Evolutionary conservation across 2,797 vertebrate species (phyloP), one percentile per base, ranked within the genome.

Genomic region (Tinamus major): DNA sequence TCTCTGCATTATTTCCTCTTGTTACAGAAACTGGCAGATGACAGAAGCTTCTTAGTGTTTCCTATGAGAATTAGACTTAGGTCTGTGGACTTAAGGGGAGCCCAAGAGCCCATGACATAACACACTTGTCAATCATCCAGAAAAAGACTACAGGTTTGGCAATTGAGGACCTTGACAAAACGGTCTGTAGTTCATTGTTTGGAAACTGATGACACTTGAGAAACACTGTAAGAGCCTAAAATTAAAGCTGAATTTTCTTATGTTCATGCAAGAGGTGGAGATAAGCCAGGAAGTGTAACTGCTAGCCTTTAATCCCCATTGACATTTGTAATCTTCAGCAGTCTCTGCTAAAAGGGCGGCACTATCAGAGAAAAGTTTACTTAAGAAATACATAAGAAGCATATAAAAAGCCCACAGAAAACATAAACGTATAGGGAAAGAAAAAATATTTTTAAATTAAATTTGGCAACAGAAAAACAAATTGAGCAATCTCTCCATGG

Each of bases 371-470:
- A 81, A 89, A 62, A 39, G 76, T 51, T 79, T 81, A 64, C 39
- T 15, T 15, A 61, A 80, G n/a, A 80, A 64, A 20, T 71, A 35
- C 2, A 49, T 0, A 61, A 61, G 9, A 79, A 77, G 2, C 1
- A 0, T 26, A 10, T 23, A 42, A 37, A 0, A 62, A 1, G 2
- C 13, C 19, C 65, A 6, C 13, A 3, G 13, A 75, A 85, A 91
- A 79, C 3, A 56, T 2, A 21, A 33, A 79, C 56, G 1, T 5
- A 53, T 18, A 37, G 59, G 42, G 44, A 68, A 87, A 75, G 85
- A 68, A 0, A 88, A 86, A 11, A 3, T 10, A 81, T 65, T 72
- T 79, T 31, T 65, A 84, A 92, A 29, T 46, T 9, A 92, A 93
- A 74, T 70, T n/a, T 33, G 53, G 10, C 35, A 88, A 17, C 4